These are phyloP conservation scores for Stenotaenia linearis DNA, from an alignment of 2,888 invertebrate genomes.

Conservation along the genomic window DNA sequence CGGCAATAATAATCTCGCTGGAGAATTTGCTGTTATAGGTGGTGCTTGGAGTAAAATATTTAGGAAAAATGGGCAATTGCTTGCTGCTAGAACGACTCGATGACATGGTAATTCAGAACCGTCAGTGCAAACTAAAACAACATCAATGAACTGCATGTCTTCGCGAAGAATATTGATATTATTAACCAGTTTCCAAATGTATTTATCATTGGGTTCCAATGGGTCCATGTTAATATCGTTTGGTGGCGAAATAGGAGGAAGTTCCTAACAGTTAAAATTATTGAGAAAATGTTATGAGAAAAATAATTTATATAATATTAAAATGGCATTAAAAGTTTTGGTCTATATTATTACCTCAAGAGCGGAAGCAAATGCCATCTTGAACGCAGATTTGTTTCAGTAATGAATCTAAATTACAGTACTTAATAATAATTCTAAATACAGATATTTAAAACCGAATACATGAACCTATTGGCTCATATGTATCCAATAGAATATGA, in stretches of 20 bases:
- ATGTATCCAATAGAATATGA: background rate
- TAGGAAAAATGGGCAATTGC: background rate
- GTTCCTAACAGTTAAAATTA: too few relatives aligned
- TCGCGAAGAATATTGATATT: background rate
- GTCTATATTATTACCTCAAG: background rate
- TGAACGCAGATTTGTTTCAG: background rate
- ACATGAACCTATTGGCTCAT: background rate
- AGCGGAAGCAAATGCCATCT: background rate
- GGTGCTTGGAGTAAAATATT: background rate
- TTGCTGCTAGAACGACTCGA: background rate
- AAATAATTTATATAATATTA: too few relatives aligned
- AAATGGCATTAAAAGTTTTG: too few relatives aligned
- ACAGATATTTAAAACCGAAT: background rate
- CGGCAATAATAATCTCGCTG: background rate
- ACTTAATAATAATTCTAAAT: background rate
- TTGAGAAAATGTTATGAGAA: too few relatives aligned
- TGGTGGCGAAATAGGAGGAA: background rate
- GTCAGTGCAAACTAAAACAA: background rate
- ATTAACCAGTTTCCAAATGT: background rate
- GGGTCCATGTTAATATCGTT: background rate
- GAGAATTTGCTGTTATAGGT: background rate
- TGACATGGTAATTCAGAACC: background rate
- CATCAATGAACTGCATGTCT: background rate
- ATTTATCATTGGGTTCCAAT: background rate
- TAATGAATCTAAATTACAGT: too few relatives aligned